Evolutionary conservation across 2,797 vertebrate genomes (phyloP).

Genomic region (Picus viridis): DNA sequence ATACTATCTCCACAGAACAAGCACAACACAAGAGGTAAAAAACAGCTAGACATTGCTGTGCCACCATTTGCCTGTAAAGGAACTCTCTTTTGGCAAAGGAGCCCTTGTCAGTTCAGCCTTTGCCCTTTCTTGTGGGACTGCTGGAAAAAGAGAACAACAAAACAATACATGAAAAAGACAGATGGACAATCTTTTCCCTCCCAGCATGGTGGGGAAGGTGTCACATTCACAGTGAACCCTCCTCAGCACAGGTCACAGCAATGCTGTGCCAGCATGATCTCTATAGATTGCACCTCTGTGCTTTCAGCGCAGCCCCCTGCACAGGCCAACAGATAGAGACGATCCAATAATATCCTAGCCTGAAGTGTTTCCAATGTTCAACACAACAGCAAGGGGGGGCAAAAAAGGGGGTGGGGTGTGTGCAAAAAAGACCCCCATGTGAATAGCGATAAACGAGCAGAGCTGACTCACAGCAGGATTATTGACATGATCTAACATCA

Average conservation of each 20-base stretch:
- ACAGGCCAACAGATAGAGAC: neutral
- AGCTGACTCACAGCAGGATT: slow-evolving; percentile 23
- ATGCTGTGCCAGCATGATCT: neutral
- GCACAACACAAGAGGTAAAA: neutral
- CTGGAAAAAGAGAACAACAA: neutral
- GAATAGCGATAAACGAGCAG: neutral
- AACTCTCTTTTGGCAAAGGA: neutral
- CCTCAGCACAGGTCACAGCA: neutral
- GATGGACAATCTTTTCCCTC: neutral
- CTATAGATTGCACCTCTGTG: fast-evolving
- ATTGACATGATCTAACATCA: slow-evolving; percentile 1
- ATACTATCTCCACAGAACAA: neutral
- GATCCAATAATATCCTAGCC: neutral
- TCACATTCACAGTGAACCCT: neutral
- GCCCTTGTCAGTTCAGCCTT: neutral
- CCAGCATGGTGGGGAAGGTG: neutral
- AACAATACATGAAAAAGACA: neutral
- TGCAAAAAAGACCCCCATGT: neutral
- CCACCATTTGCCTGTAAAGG: neutral
- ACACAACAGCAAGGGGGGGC: neutral
- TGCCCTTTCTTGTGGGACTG: neutral
- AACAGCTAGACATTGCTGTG: neutral
- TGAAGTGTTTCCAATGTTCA: neutral
- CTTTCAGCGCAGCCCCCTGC: neutral
- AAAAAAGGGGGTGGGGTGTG: neutral